phyloP scores from a whole-genome alignment of 92 coral and sea anemone species.

The Zoanthus sociatus region DNA sequence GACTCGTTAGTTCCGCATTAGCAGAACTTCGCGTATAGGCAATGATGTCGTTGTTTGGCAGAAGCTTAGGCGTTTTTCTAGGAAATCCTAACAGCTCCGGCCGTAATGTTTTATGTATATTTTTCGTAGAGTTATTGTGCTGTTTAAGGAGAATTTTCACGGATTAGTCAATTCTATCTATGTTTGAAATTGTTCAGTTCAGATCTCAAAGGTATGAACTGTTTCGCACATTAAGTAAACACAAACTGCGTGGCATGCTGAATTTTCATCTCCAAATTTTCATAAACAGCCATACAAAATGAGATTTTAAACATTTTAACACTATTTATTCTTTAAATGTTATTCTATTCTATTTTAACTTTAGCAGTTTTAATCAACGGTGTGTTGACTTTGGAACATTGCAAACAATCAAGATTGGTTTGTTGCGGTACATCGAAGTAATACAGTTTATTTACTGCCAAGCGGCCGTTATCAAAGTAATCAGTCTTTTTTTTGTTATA shows the following conservation, averaged over 20 bases:
- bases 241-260: background rate
- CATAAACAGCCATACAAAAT: background rate
- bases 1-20: too few species aligned
- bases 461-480: slow-evolving; percentile 33
- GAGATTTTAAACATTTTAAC: background rate
- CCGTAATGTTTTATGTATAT: too few species aligned
- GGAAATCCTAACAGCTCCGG: too few species aligned
- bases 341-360: background rate
- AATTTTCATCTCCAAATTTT: background rate
- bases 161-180: too few species aligned
- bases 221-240: too few species aligned
- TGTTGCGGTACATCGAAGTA: slow-evolving; percentile 36
- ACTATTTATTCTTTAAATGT: background rate
- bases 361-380: background rate
- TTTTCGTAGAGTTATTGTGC: too few species aligned
- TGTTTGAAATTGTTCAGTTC: too few species aligned
- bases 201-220: too few species aligned
- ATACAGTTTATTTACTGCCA: slow-evolving; percentile 21
- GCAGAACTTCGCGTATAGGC: too few species aligned
- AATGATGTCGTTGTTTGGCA: too few species aligned
- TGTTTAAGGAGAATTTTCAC: too few species aligned
- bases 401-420: slow-evolving; percentile 21
- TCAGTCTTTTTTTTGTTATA: background rate
- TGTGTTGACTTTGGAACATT: background rate
- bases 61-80: too few species aligned